Evolutionary conservation across 2,113 vertebrate species (phyloP), one percentile per base, ranked within the genome.

Genomic region (Sinocyclocheilus grahami): DNA sequence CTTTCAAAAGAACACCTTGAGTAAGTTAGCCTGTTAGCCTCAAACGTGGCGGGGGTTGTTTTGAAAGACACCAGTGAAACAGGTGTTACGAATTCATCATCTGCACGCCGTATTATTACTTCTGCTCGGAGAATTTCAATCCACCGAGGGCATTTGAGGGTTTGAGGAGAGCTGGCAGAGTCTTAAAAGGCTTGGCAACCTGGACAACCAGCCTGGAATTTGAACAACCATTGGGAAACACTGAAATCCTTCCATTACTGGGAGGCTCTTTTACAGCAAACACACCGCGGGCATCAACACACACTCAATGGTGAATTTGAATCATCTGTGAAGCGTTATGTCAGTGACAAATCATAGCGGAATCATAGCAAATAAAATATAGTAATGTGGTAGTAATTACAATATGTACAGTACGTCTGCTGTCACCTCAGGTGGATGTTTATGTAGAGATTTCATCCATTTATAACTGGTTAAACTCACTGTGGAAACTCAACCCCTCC

Each of bases 191-290:
- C 62, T 75, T 80, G 7, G 75, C 14, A 85, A 76, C 86, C 88
- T 86, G 79, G 84, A 85, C 83, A 58, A 79, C 74, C 22, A 33
- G 63, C 78, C 79, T 76, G 88, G 88, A 89, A 87, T 87, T 84
- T 72, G 20, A 83, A 72, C 60, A 87, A 67, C 3, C 48, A 30
- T 83, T 87, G 5, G 39, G 60, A 69, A 87, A 87, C 63, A 87
- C 58, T 81, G 10, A 71, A 33, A n/a, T 55, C 62, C 81, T 48
- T 27, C 7, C 16, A 10, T 12, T 18, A 18, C 78, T 20, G 58
- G n/a, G 46, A 53, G 80, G 24, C 39, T 48, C 7, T 86, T 82
- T 27, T 22, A 18, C 16, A 75, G 60, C 8, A 83, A 87, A 46
- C 13, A 48, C 80, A 71, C 12, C 39, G 7, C 6, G 0, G 22